Conservation (phyloP, 2,113 vertebrate species). For the Falco punctatus region DNA sequence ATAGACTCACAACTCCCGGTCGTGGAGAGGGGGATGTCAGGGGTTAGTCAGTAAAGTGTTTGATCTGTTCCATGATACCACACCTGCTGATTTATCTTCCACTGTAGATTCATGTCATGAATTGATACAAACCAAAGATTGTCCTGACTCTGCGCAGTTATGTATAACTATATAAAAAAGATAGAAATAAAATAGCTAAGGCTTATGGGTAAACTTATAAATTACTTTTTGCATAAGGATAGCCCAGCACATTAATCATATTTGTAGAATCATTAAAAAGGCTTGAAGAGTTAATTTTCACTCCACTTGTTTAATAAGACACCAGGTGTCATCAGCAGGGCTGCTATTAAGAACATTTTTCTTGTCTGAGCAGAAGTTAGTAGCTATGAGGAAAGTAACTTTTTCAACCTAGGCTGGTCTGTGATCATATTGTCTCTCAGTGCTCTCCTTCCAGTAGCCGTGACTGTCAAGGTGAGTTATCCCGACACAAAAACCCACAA, state of each 20-base stretch:
- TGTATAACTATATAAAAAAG: not conserved
- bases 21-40: not conserved
- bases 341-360: not conserved
- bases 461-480: not conserved
- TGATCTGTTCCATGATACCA: not conserved
- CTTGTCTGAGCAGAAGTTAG: not conserved
- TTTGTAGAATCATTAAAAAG: not conserved
- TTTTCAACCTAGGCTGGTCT: not conserved
- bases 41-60: not conserved
- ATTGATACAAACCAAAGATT: not conserved
- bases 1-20: not conserved
- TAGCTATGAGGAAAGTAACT: not conserved
- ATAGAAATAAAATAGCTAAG: not conserved
- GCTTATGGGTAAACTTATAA: not conserved
- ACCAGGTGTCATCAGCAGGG: not conserved
- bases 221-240: not conserved
- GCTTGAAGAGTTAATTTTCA: not conserved
- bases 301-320: not conserved
- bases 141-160: not conserved
- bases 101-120: not conserved
- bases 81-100: not conserved
- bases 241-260: not conserved
- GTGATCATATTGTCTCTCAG: not conserved
- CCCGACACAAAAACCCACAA: not conserved
- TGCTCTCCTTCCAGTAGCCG: not conserved